Conservation (phyloP, 2,113 vertebrate species). For the Gallinago paraguaiae region DNA sequence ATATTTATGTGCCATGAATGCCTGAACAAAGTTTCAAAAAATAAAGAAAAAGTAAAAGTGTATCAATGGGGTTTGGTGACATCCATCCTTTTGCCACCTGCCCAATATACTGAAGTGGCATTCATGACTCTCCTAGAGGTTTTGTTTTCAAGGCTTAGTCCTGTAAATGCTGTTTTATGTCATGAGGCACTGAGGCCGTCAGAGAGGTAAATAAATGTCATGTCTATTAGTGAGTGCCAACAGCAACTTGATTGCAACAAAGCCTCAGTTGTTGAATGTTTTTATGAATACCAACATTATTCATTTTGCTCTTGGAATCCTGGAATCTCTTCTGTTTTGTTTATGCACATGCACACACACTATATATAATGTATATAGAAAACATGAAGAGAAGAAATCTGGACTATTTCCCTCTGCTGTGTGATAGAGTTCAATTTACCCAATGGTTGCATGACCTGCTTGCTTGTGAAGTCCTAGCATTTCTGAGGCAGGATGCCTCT, state of each 20-base stretch:
- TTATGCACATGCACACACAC: not conserved
- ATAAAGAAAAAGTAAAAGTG: fast-evolving
- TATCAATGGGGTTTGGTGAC: not conserved
- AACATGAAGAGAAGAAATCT: not conserved
- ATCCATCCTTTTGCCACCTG: not conserved
- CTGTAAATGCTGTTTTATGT: constrained; percentile 23
- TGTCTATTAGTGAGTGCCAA: constrained; percentile 21
- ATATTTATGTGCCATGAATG: not conserved
- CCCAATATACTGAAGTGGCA: not conserved
- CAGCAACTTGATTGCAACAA: constrained; percentile 33
- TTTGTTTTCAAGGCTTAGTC: not conserved
- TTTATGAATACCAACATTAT: constrained; percentile 27
- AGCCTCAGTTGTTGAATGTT: constrained; percentile 42
- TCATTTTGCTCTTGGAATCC: not conserved
- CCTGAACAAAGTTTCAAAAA: not conserved
- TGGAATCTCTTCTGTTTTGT: constrained; percentile 20
- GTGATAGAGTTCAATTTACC: not conserved
- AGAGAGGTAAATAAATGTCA: constrained; percentile 46
- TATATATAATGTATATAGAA: not conserved
- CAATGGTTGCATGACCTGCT: not conserved
- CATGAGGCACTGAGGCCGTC: not conserved
- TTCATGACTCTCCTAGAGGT: not conserved
- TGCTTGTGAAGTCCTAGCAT: not conserved
- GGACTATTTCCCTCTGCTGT: not conserved
- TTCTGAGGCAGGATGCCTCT: not conserved